phyloP scores from a whole-genome alignment of 2,888 invertebrate species.

The Agonum fuliginosum region DNA sequence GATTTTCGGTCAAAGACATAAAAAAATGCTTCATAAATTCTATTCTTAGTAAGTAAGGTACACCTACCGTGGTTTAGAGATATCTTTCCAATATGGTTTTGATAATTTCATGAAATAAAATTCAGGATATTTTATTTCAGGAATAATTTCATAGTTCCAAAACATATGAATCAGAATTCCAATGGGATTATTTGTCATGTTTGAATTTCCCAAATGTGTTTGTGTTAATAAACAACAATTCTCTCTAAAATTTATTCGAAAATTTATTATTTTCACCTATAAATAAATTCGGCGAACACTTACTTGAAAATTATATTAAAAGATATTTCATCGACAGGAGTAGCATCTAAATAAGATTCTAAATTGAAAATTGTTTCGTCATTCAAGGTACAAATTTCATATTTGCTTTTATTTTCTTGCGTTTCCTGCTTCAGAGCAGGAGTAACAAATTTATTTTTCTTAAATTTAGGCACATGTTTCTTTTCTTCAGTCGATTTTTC shows the following conservation, averaged over 20 bases:
- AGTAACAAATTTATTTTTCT: conserved; percentile 69
- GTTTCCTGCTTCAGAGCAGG: conserved; percentile 70
- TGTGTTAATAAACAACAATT: conserved; percentile 71
- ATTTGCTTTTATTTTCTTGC: conserved; percentile 67
- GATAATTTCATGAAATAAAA: conserved; percentile 63
- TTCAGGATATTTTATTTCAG: conserved; percentile 27
- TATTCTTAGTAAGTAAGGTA: too few species aligned
- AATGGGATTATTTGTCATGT: conserved; percentile 69
- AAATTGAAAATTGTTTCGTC: conserved; percentile 39
- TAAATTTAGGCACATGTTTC: conserved; percentile 62
- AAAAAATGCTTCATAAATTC: too few species aligned
- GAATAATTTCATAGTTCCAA: conserved; percentile 59
- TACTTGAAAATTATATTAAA: conserved; percentile 63
- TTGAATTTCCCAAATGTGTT: conserved; percentile 70
- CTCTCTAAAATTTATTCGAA: conserved; percentile 68
- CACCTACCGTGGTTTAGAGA: conserved; percentile 4
- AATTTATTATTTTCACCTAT: conserved; percentile 13
- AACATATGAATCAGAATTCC: conserved; percentile 69
- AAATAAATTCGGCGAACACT: conserved; percentile 70
- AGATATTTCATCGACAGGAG: conserved; percentile 59
- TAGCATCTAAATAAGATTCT: neutral
- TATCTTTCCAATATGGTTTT: conserved; percentile 39
- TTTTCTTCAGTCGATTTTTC: conserved; percentile 63
- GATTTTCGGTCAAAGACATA: too few species aligned
- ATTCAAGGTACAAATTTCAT: conserved; percentile 55